A percentile compares a stretch with the other conserved stretches of the same genome.
Conservation (phyloP, 1,140 invertebrate species). For the Micrasema longulum region DNA sequence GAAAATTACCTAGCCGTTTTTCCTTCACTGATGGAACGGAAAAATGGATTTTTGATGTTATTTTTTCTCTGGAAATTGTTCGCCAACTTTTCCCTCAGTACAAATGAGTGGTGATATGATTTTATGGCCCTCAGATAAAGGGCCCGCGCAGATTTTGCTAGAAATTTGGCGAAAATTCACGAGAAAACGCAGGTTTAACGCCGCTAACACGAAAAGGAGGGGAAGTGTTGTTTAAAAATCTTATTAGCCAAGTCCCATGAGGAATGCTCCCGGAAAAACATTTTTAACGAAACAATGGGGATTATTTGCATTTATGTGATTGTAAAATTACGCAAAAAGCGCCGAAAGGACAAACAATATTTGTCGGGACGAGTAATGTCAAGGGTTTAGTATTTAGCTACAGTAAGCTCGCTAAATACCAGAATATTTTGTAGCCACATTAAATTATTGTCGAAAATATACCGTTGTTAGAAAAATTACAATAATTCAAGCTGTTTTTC, state of each 20-base stretch:
- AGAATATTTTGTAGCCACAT: no score
- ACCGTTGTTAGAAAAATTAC: no score
- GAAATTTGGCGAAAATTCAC: slow-evolving; percentile 5
- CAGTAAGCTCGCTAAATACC: neutral
- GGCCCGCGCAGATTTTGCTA: slow-evolving; percentile 25
- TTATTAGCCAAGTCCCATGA: slow-evolving; percentile 28
- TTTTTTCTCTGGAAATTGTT: slow-evolving; percentile 52
- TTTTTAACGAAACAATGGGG: slow-evolving; percentile 24
- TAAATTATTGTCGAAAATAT: no score
- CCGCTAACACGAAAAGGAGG: neutral
- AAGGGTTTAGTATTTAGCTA: neutral
- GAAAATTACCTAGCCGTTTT: slow-evolving; percentile 45
- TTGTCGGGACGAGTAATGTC: neutral
- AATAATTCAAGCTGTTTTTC: no score
- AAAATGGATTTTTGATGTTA: slow-evolving; percentile 56
- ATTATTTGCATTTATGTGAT: slow-evolving; percentile 38
- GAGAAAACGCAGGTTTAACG: neutral
- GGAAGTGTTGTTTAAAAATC: slow-evolving; percentile 33
- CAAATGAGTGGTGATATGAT: slow-evolving; percentile 54
- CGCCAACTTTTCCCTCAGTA: slow-evolving; percentile 45
- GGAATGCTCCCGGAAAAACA: slow-evolving; percentile 23
- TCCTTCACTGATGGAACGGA: slow-evolving; percentile 50
- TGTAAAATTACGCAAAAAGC: slow-evolving; percentile 27
- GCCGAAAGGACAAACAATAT: neutral
- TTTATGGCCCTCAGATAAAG: slow-evolving; percentile 49